Evolutionary conservation across 2,113 vertebrate species (phyloP), one percentile per base, ranked within the genome.

Genomic region (Apaloderma vittatum): DNA sequence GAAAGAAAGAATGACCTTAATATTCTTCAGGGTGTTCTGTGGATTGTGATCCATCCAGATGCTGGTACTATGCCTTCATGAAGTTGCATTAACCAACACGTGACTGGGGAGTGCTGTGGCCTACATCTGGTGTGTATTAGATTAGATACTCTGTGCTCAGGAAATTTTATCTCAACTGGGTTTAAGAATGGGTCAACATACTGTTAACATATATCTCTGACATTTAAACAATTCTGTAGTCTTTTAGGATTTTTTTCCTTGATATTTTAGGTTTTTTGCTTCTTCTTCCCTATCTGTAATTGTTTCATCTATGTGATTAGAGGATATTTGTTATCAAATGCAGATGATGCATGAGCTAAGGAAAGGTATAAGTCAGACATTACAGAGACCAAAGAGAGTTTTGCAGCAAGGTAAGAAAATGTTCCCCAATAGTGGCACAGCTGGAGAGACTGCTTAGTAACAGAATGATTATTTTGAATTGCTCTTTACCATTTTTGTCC

Each of bases 211-310:
- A 89, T 70, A 66, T 85, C 49, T 62, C 26, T 76, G 68, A 90
- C 49, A 86, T 92, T 90, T 87, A 90, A 94, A 80, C n/a, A 93
- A 81, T 68, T 86, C 71, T 27, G 48, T 92, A 29, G 71, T 66
- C 26, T 80, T 88, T 66, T 57, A 67, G 29, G 6, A 0, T 6
- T 67, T 36, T 82, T 76, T 65, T 9, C 15, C 36, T 74, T 75
- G 37, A 37, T 85, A 19, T 73, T 84, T 70, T 43, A 52, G 12
- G 11, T 49, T 37, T 5, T 45, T 40, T 48, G 67, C 45, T 45
- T 45, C 63, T 19, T 2, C 23, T 55, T 63, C 26, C 24, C 17
- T 76, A 48, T 76, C 71, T 66, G 7, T 80, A 54, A 49, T 83
- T 79, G 15, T 79, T 93, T 93, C 46, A 70, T 80, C 24, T 23